Evolutionary conservation across 1,140 invertebrate species (phyloP), one percentile per base, ranked within the genome.

Genomic region (Zeugodacus cucurbitae): DNA sequence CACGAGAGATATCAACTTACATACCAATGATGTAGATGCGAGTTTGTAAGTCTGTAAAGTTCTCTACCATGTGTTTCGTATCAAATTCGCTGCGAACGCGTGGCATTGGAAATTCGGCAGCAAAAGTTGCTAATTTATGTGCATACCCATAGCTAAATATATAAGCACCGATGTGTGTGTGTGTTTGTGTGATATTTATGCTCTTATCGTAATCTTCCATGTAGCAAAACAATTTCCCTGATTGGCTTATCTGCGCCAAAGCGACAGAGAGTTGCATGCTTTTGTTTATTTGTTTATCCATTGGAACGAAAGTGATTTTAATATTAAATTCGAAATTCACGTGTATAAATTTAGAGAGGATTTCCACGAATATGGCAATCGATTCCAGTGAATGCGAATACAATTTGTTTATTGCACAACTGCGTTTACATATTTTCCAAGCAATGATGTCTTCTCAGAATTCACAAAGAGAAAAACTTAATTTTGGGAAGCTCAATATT

Each of bases 71-170:
- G 34, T 74, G 32, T 37, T 74, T 41, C 34, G 22, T 74, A 41
- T 41, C 17, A 37, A 74, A 74, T 37, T 22, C 29, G 17, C 34
- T 74, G 20, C 41, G 17, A 22, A 74, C 34, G 34, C 34, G 34
- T 37, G 34, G 67, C 32, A 74, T 41, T 37, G 17, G 34, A 41
- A 41, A 74, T 74, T 74, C 34, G 34, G 32, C 17, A 37, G 34
- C 34, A 37, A 74, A 74, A 74, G 34, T 74, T 74, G 67, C 67
- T 41, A 74, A 74, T 74, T 74, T 74, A 74, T 74, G 67, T 41
- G 5, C 20, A 34, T 67, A 37, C 17, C 1, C n/a, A 67, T 7
- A 59, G 1, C 22, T 59, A 59, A 1, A 2, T 26, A n/a, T n/a
- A 26, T 7, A 17, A 1, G 11, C 10, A n/a, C 58, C n/a, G 4